Evolutionary conservation across 2,797 vertebrate genomes (phyloP).

Genomic region (Ctenosaura bakeri): DNA sequence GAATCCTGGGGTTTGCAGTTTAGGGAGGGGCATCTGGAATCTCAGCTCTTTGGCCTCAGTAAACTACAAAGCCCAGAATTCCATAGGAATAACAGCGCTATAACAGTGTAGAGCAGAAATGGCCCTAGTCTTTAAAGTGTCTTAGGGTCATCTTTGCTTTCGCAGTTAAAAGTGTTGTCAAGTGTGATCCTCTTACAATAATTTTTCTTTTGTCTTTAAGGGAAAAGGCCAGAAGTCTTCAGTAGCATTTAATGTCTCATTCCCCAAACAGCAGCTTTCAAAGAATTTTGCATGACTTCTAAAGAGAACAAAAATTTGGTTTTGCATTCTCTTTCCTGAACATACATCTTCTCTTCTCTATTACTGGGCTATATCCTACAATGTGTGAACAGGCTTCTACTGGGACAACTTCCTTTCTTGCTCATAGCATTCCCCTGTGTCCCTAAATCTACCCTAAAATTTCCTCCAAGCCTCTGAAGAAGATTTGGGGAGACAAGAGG

Average conservation of each 20-base stretch:
- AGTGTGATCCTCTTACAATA: not conserved
- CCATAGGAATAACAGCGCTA: too few species aligned
- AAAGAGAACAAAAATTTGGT: not conserved
- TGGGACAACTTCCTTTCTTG: not conserved
- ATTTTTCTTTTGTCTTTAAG: not conserved
- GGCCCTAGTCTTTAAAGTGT: not conserved
- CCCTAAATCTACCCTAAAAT: not conserved
- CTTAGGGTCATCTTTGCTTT: not conserved
- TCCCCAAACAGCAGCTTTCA: not conserved
- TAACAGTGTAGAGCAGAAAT: too few species aligned
- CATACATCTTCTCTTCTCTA: not conserved
- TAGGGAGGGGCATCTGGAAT: too few species aligned
- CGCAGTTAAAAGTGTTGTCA: constrained; percentile 1
- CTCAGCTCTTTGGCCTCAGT: too few species aligned
- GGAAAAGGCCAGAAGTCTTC: not conserved
- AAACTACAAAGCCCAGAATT: too few species aligned
- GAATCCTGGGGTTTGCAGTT: too few species aligned
- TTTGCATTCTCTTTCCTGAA: constrained; percentile 12
- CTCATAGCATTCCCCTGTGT: not conserved
- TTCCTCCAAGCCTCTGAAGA: too few species aligned
- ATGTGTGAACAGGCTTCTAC: not conserved
- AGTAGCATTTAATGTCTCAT: not conserved
- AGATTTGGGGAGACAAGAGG: not conserved
- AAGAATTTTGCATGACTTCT: not conserved
- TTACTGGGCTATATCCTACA: not conserved